Evolutionary conservation across 2,888 invertebrate genomes (phyloP).

Genomic region (Cryptus armator): DNA sequence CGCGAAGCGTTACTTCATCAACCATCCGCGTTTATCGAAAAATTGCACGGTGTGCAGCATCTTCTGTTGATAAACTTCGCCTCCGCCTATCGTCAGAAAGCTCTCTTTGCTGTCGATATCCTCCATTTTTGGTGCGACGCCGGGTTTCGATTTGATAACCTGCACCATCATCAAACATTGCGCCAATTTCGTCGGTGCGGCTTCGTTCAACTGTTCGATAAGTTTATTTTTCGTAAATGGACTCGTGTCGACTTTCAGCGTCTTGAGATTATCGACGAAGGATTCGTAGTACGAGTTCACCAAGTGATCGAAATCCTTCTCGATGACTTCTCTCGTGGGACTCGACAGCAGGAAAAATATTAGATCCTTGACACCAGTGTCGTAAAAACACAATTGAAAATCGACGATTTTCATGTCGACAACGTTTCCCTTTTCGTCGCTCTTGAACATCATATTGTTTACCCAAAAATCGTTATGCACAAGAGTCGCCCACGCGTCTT

Average conservation of each 20-base stretch:
- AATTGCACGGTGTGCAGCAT: conserved; percentile 77
- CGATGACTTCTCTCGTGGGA: conserved; percentile 76
- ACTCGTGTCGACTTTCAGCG: conserved; percentile 73
- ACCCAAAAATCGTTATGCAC: conserved; percentile 84
- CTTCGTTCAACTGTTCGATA: conserved; percentile 75
- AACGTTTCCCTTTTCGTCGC: conserved; percentile 73
- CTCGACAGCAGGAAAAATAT: conserved; percentile 83
- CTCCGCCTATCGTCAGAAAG: conserved; percentile 76
- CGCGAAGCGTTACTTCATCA: conserved; percentile 70
- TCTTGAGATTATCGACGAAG: conserved; percentile 76
- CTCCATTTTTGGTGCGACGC: conserved; percentile 75
- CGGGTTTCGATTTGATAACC: conserved; percentile 81
- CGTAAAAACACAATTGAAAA: conserved; percentile 80
- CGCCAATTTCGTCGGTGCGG: conserved; percentile 77
- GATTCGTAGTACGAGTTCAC: conserved; percentile 79
- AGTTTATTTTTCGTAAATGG: conserved; percentile 73
- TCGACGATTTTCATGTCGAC: conserved; percentile 83
- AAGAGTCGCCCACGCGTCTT: conserved; percentile 78
- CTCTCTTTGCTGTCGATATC: conserved; percentile 74
- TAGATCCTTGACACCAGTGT: conserved; percentile 81
- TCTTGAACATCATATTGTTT: conserved; percentile 83
- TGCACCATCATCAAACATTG: conserved; percentile 83
- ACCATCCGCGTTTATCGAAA: conserved; percentile 79
- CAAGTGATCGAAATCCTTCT: conserved; percentile 78
- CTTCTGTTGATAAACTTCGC: conserved; percentile 77